Base-by-base conservation (phyloP, 2,888 invertebrate species). In the Gortyna flavago region DNA sequence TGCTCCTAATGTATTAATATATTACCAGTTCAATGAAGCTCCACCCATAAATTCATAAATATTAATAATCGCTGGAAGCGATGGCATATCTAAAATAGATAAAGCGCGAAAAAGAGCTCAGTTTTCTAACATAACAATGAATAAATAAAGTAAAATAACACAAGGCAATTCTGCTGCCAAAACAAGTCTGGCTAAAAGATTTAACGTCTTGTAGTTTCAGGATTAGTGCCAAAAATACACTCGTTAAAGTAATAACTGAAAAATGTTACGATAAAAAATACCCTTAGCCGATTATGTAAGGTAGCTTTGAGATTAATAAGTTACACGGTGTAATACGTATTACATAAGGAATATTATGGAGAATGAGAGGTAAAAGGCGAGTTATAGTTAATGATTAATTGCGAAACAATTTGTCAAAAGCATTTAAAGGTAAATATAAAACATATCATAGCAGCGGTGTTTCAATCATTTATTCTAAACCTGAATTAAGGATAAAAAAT, bases 171-270 rank as follows among this genome's bases (percentile, higher is more conserved):
- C 73, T 66, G 64, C 77, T 89, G 90, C 90, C 90, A 91, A 91
- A 66, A 90, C 83, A 84, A 72, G 75, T 70, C 77, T 64, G 68
- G 65, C 65, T 81, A 66, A 86, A 79, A 88, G 84, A 88, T 80
- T 85, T 85, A 68, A 75, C 80, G 84, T 88, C 82, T 83, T 89
- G 82, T 66, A 86, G 82, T 89, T 89, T 88, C 89, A 90, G 89
- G 90, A 88, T 89, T 87, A 89, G 86, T 88, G 93, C 92, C 91
- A 93, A 90, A 72, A 85, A 82, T 80, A 71, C 69, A 83, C 81
- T 87, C 85, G 82, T 86, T 87, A 82, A 84, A 81, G 73, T 81
- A 83, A 81, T 85, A 85, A 79, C 16, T 64, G 44, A 6, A 73
- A 65, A 73, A 57, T 48, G 32, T 41, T 61, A 18, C 9, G n/a